Base-by-base conservation (phyloP, 1,140 invertebrate genomes). In the Diuraphis noxia region DNA sequence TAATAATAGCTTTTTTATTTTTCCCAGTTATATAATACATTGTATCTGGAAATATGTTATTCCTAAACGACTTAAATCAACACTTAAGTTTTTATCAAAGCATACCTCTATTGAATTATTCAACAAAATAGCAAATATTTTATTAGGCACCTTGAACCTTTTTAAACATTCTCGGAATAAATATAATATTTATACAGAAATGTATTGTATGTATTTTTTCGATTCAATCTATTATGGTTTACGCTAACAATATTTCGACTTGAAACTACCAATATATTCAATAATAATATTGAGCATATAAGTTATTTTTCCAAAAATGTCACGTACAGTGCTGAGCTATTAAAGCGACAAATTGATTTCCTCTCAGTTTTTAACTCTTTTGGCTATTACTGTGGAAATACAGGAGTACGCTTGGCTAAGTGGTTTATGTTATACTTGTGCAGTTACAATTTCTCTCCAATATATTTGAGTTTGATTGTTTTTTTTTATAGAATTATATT, bases 241-340 rank as follows among this genome's bases (percentile, higher is more conserved):
- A n/a, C 40, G 23, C 7, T 84, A 46, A 43, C 40, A 84, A 43
- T n/a, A n/a, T 36, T 43, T 84, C 43, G 6, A 84, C 5, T 84
- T 21, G 40, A 43, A 84, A 43, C 41, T 82, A 82, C 23, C 38
- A 41, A 84, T 84, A 84, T 43, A 84, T 84, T 84, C 46, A 84
- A 43, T 46, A 43, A 84, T 34, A 84, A 41, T 43, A 43, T 84
- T n/a, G 82, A 46, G n/a, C 41, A n/a, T n/a, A 34, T n/a, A 43
- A 43, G 5, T 84, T 84, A n/a, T 84, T 43, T 84, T 46, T 84
- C 41, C 17, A 34, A 84, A 84, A 84, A 84, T n/a, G 82, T 84
- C 82, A 84, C 41, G 41, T 43, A 43, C 82, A 84, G 82, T 34
- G 40, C 30, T 46, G 41, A 19, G 7, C 41, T 84, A 84, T 84